A percentile compares a stretch with the other conserved stretches of the same genome.
phyloP scores from a whole-genome alignment of 2,888 invertebrate species.

The Thyatira batis region DNA sequence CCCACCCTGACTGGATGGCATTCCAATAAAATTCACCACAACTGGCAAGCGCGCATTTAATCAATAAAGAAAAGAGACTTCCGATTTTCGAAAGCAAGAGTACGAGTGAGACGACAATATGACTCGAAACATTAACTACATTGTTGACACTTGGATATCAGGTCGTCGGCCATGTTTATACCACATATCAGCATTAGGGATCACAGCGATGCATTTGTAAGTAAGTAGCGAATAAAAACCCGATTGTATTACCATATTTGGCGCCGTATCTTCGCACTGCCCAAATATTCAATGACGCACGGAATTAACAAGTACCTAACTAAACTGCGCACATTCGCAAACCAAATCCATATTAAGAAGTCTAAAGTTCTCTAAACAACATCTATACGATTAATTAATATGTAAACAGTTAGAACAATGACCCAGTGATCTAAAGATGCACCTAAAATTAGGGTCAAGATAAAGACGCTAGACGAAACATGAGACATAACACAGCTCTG shows the following conservation, averaged over 20 bases:
- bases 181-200: conserved; percentile 16
- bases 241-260: conserved; percentile 26
- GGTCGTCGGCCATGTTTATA: background rate
- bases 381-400: background rate
- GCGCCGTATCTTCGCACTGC: conserved; percentile 12
- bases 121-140: background rate
- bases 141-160: background rate
- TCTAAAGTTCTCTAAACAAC: background rate
- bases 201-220: conserved; percentile 11
- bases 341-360: background rate
- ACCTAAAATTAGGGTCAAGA: background rate
- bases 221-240: conserved; percentile 8
- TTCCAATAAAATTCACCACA: no score
- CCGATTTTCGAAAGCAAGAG: background rate
- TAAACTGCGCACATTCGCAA: background rate
- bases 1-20: no score
- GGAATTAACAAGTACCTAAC: conserved; percentile 7
- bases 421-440: background rate
- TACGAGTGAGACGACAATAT: background rate
- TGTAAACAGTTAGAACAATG: background rate
- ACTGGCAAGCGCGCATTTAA: no score
- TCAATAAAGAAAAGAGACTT: background rate
- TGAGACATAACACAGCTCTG: background rate
- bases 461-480: background rate
- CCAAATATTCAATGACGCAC: conserved; percentile 31